Evolutionary conservation across 2,113 vertebrate genomes (phyloP).

Genomic region (Mormyrus iriodes): DNA sequence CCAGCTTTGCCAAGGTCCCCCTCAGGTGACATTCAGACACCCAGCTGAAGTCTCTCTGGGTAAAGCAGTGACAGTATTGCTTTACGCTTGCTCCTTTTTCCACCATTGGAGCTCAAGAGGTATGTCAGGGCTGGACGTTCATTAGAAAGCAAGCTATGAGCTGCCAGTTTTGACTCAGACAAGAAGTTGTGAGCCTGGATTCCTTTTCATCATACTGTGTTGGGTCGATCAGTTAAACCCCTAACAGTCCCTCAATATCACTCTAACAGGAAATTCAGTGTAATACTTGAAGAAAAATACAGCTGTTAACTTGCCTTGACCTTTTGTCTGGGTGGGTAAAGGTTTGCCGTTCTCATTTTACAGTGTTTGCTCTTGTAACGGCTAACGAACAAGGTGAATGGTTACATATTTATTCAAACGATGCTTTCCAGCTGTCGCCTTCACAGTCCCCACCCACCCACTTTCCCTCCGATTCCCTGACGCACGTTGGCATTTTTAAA

Average conservation of each 20-base stretch:
- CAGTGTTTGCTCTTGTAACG: not conserved
- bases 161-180: not conserved
- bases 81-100: not conserved
- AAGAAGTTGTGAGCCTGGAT: not conserved
- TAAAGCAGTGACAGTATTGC: not conserved
- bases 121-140: not conserved
- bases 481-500: not conserved
- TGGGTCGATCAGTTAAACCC: not conserved
- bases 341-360: slow-evolving; percentile 4
- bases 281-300: not conserved
- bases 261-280: not conserved
- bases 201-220: not conserved
- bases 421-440: not conserved
- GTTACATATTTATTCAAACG: slow-evolving; percentile 4
- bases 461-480: slow-evolving; percentile 3
- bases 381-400: not conserved
- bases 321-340: not conserved
- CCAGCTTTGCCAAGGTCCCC: not conserved
- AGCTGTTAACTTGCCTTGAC: not conserved
- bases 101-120: not conserved
- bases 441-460: not conserved
- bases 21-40: not conserved
- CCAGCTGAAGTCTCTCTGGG: not conserved
- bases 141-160: not conserved
- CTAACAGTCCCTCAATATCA: not conserved